Base-by-base conservation (phyloP, 1,140 invertebrate genomes). In the Drosophila tristis region DNA sequence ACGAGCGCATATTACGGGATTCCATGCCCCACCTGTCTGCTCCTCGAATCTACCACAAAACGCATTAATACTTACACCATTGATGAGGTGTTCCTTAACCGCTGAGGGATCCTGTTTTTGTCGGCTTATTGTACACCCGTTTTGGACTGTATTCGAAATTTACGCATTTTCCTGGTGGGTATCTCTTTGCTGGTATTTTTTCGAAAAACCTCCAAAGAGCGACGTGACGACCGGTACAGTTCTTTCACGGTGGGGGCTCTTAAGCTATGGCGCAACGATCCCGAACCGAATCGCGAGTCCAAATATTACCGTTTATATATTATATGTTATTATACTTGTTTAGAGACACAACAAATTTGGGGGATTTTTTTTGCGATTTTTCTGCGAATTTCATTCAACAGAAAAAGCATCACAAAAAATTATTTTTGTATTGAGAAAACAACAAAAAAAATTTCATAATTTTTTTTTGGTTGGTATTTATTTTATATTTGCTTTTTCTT, bases 371-470 rank as follows among this genome's bases (percentile, higher is more conserved):
- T 44, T 68, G 62, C 65, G 29, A 43, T 39, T 58, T 71, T 47
- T 73, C 53, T 68, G 48, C 68, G 81, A 86, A 85, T 85, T 86
- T 55, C n/a, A 78, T 75, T 86, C 74, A 66, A 35, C 61, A 67
- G 53, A 74, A 80, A 75, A 78, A 59, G 61, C 72, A 87, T 75
- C 78, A 87, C 84, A 78, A 81, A 76, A 79, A 76, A 5, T 39
- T 39, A 39, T 39, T 39, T 39, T 39, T 72, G 15, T 72, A 72
- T 71, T 42, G 44, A 54, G 64, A 59, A 78, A 87, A 86, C 78
- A 87, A 87, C 68, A 87, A 87, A 87, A 39, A 87, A 87, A 87
- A 75, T 84, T 45, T 64, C 66, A 70, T 74, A 68, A 77, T 56
- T 80, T 57, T 43, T 73, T 80, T 84, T 71, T 78, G 57, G 73